phyloP scores from a whole-genome alignment of 2,113 vertebrate genomes.

The Emydura subglobosa region DNA sequence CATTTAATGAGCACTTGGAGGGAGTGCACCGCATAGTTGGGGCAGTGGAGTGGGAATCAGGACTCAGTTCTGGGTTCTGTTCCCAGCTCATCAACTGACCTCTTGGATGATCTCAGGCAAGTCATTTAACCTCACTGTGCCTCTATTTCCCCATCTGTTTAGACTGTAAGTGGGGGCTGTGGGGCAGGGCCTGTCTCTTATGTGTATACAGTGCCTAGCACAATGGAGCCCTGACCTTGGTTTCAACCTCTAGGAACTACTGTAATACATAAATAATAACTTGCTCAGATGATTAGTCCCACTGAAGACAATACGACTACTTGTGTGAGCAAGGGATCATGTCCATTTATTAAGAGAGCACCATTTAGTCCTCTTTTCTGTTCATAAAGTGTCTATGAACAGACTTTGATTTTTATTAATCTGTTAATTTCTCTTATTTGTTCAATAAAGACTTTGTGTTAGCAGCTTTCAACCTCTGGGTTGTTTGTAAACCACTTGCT shows the following conservation, averaged over 20 bases:
- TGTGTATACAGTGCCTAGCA: not conserved
- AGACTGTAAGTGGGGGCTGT: not conserved
- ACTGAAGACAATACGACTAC: not conserved
- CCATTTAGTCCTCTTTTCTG: not conserved
- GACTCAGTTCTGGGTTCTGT: not conserved
- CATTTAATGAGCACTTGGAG: not conserved
- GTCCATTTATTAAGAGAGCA: not conserved
- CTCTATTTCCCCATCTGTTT: not conserved
- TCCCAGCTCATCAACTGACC: not conserved
- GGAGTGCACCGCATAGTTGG: not conserved
- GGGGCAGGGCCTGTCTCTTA: not conserved
- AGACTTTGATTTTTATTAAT: not conserved
- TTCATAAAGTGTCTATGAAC: not conserved
- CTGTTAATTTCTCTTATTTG: not conserved
- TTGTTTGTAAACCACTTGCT: not conserved
- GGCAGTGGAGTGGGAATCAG: not conserved
- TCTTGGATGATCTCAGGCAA: not conserved
- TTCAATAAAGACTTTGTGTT: not conserved
- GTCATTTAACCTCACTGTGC: not conserved
- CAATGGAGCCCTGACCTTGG: not conserved
- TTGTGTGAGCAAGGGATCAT: not conserved
- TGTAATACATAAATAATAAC: not conserved
- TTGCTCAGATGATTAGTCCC: not conserved
- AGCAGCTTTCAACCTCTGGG: not conserved
- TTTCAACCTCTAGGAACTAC: not conserved